Evolutionary conservation across 1,140 invertebrate species (phyloP).

Genomic region (Goniozus legneri): DNA sequence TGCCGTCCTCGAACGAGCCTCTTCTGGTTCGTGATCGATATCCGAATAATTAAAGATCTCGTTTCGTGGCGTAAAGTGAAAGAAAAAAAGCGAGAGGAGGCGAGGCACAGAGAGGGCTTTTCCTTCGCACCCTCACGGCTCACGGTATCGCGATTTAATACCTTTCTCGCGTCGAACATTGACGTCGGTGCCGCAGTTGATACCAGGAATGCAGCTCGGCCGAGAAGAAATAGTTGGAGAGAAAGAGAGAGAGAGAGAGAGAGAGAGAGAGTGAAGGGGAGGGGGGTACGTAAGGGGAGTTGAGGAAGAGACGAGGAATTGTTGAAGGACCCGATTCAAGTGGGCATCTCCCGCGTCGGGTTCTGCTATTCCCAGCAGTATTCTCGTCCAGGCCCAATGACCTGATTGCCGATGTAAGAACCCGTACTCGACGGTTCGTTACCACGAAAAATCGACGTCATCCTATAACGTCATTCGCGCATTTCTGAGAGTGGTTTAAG

Average conservation of each 20-base stretch:
- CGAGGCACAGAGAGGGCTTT: too few species aligned
- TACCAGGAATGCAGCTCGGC: background rate
- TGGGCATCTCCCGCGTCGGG: slow-evolving; percentile 5
- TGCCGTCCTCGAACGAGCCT: too few species aligned
- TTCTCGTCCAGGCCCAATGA: slow-evolving; percentile 16
- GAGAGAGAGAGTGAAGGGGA: background rate
- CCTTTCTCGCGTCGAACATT: background rate
- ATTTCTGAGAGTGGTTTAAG: background rate
- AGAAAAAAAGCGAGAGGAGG: too few species aligned
- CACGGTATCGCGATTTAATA: background rate
- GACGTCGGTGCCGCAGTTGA: background rate
- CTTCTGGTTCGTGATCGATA: too few species aligned
- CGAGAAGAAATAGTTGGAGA: too few species aligned
- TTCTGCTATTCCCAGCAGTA: slow-evolving; percentile 17
- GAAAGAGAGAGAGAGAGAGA: background rate
- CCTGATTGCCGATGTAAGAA: slow-evolving; percentile 19
- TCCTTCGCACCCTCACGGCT: too few species aligned
- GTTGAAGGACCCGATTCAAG: slow-evolving; percentile 14
- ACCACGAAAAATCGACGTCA: slow-evolving; percentile 1
- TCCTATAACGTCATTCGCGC: background rate
- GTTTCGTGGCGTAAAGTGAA: too few species aligned
- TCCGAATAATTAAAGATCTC: too few species aligned
- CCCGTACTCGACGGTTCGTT: slow-evolving; percentile 12
- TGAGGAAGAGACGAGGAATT: slow-evolving; percentile 6
- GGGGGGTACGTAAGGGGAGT: background rate